Evolutionary conservation across 2,113 vertebrate genomes (phyloP).

Genomic region (Antennarius striatus): DNA sequence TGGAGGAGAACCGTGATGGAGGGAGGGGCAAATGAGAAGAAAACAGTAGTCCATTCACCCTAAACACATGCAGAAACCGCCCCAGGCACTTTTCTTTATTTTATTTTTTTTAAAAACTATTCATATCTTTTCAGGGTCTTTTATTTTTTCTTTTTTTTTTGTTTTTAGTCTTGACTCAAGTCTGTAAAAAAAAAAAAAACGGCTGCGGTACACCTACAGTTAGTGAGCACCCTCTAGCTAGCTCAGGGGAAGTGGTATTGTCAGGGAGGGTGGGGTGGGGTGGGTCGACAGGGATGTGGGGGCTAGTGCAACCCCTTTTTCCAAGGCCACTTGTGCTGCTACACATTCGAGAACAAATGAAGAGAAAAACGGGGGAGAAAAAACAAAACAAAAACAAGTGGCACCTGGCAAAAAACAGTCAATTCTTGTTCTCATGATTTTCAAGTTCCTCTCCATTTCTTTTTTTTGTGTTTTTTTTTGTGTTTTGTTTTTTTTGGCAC

Average conservation of each 20-base stretch:
- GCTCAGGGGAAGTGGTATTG: slow-evolving; percentile 71
- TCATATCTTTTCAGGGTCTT: slow-evolving; percentile 72
- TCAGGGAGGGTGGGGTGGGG: slow-evolving; percentile 69
- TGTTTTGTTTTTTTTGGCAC: slow-evolving; percentile 72
- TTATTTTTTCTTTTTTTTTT: slow-evolving; percentile 38
- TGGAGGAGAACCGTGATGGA: slow-evolving; percentile 56
- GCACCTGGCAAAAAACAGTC: slow-evolving; percentile 83
- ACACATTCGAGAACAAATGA: slow-evolving; percentile 75
- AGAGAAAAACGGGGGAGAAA: slow-evolving; percentile 1
- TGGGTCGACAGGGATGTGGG: slow-evolving; percentile 56
- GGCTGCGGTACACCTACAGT: slow-evolving; percentile 68
- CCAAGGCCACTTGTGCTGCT: slow-evolving; percentile 79
- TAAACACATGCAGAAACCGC: slow-evolving; percentile 75
- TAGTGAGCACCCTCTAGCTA: slow-evolving; percentile 70
- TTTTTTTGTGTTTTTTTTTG: no score
- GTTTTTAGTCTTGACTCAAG: slow-evolving; percentile 37
- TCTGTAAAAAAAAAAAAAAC: slow-evolving; percentile 62
- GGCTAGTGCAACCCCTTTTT: slow-evolving; percentile 81
- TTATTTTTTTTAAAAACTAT: slow-evolving; percentile 59
- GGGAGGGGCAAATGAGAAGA: slow-evolving; percentile 49
- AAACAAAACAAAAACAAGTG: slow-evolving; percentile 60
- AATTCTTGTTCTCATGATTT: slow-evolving; percentile 72
- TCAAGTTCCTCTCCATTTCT: slow-evolving; percentile 57
- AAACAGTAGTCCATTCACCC: slow-evolving; percentile 83
- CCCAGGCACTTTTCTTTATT: slow-evolving; percentile 70